Evolutionary conservation across 1,140 invertebrate genomes (phyloP), one percentile per base, ranked within the genome.

Genomic region (Propsilocerus akamusi): DNA sequence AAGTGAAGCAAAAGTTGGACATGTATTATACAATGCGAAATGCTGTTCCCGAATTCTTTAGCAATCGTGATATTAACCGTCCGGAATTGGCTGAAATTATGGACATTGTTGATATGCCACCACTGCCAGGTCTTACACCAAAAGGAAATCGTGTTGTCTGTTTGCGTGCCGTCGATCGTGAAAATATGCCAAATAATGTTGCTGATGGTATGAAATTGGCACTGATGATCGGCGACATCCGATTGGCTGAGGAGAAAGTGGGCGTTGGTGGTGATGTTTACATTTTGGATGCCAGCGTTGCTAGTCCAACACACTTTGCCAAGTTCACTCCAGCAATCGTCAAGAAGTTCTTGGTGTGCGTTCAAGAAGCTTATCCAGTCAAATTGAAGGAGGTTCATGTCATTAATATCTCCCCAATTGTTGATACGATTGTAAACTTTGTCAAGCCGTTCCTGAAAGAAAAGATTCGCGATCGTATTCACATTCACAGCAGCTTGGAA

Each of bases 401-500:
- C 5, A 72, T 90, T n/a, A 86, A 89, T 59, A 80, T 84, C 5
- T 83, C 81, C 6, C 79, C 83, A 0, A 58, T 87, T 7, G 82
- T 90, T 5, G 83, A 88, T 53, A 78, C 80, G 11, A 84, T 90
- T 50, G 72, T 86, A 25, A 86, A 78, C 56, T 84, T 87, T 60
- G 82, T 86, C 0, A 86, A 85, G 61, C 84, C 83, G 0, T 86
- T 88, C 63, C 67, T 88, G 12, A 87, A 86, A 58, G 85, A 89
- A 57, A 90, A 90, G 64, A 86, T 89, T 49, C 73, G 79, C 52
- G 81, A 85, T 58, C 72, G 86, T 54, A 84, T 90, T 54, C 79
- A 77, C 56, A 76, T 86, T 37, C 85, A 89, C 61, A 78, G 73
- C 50, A 72, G 77, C 14, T 53, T 84, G 7, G 78, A 86, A 23